Evolutionary conservation across 2,888 invertebrate species (phyloP).

Genomic region (Anoplius nigerrimus): DNA sequence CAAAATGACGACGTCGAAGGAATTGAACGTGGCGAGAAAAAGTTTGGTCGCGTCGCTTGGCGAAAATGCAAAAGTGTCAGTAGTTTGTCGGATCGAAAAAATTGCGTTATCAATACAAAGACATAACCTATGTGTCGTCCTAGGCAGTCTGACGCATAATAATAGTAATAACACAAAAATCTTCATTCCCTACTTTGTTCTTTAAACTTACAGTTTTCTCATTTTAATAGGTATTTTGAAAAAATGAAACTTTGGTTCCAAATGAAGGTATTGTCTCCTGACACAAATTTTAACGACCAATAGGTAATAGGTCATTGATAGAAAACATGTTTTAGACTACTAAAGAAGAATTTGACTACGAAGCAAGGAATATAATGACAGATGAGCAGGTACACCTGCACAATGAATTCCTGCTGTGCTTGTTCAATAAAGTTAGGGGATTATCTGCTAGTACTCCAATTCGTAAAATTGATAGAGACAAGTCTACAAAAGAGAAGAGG

Average conservation of each 20-base stretch:
- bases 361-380: constrained; percentile 84
- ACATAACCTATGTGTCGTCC: neutral
- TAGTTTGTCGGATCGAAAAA: constrained; percentile 48
- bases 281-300: neutral
- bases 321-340: constrained; percentile 78
- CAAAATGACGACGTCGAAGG: constrained; percentile 69
- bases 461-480: constrained; percentile 75
- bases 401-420: constrained; percentile 88
- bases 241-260: constrained; percentile 86
- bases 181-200: neutral
- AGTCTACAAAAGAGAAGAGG: constrained; percentile 65
- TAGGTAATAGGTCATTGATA: constrained; percentile 10
- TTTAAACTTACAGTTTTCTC: constrained; percentile 5
- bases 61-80: constrained; percentile 79
- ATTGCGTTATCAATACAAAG: constrained; percentile 39
- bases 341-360: constrained; percentile 89
- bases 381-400: constrained; percentile 87
- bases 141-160: neutral
- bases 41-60: constrained; percentile 81
- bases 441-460: constrained; percentile 73
- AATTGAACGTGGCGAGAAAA: constrained; percentile 79
- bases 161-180: neutral
- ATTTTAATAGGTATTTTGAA: constrained; percentile 78
- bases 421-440: constrained; percentile 84
- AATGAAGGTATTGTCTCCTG: constrained; percentile 70